Conservation (phyloP, 2,888 invertebrate genomes). For the Tupiocoris notatus region DNA sequence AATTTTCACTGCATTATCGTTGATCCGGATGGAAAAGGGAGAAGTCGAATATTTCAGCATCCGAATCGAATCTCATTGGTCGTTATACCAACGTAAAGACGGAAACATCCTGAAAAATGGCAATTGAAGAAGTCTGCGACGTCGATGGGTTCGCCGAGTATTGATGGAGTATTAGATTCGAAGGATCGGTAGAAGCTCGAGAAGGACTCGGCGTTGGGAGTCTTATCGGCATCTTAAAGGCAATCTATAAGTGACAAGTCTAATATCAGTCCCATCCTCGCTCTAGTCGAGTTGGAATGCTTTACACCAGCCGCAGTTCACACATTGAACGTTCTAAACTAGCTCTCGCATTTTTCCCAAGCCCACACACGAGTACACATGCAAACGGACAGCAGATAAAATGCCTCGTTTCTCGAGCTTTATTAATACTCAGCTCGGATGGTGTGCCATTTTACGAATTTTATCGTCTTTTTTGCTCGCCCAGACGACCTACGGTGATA, state of each 20-base stretch:
- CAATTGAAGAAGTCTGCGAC: background rate
- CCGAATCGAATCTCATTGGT: too few species aligned
- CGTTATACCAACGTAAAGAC: too few species aligned
- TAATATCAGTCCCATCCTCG: slow-evolving; percentile 24
- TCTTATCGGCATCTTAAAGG: background rate
- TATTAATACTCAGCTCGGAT: background rate
- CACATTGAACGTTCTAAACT: background rate
- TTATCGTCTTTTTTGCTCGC: background rate
- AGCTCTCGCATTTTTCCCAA: background rate
- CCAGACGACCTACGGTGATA: background rate
- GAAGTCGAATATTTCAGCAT: too few species aligned
- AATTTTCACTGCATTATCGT: too few species aligned
- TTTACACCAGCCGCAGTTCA: background rate
- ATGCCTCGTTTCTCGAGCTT: background rate
- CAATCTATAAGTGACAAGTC: slow-evolving; percentile 32
- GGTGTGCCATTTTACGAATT: background rate
- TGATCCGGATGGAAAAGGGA: too few species aligned
- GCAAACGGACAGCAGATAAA: background rate
- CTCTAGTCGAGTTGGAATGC: background rate
- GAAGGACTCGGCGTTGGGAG: too few species aligned
- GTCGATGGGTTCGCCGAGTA: background rate
- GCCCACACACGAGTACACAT: background rate
- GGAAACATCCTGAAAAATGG: background rate
- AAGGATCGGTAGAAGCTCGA: too few species aligned
- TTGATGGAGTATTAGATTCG: background rate